These are phyloP conservation scores for zebrafish (Danio rerio) DNA, from an alignment of 2,113 vertebrate species.

Conservation along the genomic window DNA sequence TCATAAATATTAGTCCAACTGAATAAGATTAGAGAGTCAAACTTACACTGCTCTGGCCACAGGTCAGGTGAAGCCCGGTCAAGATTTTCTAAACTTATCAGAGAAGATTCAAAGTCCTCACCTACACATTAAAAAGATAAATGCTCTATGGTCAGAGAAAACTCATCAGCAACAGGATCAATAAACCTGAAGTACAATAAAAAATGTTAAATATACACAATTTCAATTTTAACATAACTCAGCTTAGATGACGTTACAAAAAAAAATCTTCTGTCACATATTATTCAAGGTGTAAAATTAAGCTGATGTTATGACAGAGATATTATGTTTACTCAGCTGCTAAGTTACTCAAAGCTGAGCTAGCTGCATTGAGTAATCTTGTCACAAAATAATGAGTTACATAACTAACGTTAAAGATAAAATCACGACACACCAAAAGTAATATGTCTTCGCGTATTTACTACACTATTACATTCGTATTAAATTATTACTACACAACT, in stretches of 20 bases:
- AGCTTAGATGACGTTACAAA: neutral
- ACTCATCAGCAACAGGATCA: neutral
- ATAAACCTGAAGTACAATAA: neutral
- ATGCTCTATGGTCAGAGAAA: neutral
- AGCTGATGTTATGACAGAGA: neutral
- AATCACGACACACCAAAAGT: neutral
- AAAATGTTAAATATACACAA: too few relatives aligned
- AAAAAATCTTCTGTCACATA: neutral
- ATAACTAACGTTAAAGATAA: neutral
- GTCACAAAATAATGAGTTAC: neutral
- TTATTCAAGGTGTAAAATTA: neutral
- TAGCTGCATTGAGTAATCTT: neutral
- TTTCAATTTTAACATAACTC: neutral
- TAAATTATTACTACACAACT: neutral
- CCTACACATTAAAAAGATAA: constrained; percentile 67
- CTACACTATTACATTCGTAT: neutral
- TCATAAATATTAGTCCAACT: neutral
- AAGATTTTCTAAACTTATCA: constrained; percentile 96
- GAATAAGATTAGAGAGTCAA: neutral
- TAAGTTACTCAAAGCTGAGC: neutral
- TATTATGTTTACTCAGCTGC: neutral
- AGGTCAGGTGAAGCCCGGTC: constrained; percentile 96
- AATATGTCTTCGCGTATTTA: neutral
- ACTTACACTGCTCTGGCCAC: constrained; percentile 96
- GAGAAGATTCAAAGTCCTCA: constrained; percentile 89